A percentile compares a stretch with the other conserved stretches of the same genome.
phyloP scores from a whole-genome alignment of 2,797 vertebrate species.

The Diceros bicornis region DNA sequence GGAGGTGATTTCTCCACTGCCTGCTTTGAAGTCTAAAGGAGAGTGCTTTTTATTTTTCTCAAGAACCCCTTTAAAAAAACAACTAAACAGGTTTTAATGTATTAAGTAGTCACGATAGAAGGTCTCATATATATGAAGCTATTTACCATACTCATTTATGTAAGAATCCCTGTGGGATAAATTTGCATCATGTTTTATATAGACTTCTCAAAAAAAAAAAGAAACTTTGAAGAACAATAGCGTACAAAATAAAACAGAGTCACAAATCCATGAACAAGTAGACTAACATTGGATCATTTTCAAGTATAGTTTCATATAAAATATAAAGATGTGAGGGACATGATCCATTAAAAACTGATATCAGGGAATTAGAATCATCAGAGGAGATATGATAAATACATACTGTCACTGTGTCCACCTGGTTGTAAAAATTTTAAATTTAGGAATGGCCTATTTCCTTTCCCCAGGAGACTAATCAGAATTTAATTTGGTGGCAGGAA shows the following conservation, averaged over 20 bases:
- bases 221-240: not conserved
- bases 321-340: constrained; percentile 35
- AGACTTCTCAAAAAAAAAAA: not conserved
- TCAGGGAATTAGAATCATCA: not conserved
- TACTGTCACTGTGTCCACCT: not conserved
- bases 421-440: constrained; percentile 62
- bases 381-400: constrained; percentile 45
- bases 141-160: not conserved
- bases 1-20: not conserved
- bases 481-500: not conserved
- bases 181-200: not conserved
- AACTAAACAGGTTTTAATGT: not conserved
- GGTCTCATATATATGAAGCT: not conserved
- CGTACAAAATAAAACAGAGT: not conserved
- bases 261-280: not conserved
- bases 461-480: not conserved
- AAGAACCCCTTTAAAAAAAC: not conserved
- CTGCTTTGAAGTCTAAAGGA: not conserved
- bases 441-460: constrained; percentile 45
- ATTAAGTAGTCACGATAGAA: not conserved
- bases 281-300: constrained; percentile 30
- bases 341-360: constrained; percentile 47
- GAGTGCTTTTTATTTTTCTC: not conserved
- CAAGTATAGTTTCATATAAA: constrained; percentile 17
- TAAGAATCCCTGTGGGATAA: constrained; percentile 6